Base-by-base conservation (phyloP, 2,113 vertebrate species). In the Taxidea taxus region DNA sequence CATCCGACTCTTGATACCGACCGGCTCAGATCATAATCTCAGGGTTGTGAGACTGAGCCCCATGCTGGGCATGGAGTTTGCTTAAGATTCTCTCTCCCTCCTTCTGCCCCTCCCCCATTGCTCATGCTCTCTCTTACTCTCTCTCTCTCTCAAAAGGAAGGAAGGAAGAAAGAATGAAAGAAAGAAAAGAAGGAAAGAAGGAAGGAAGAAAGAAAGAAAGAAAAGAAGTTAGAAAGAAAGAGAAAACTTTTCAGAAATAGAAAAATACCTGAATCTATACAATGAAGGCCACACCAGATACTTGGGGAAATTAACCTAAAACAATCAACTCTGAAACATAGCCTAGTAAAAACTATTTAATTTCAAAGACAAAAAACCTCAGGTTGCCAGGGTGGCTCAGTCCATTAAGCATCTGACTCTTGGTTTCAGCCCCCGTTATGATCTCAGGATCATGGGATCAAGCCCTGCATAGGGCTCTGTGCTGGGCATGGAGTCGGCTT, bases 341-440 rank as follows among this genome's bases (percentile, higher is more conserved):
- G 51, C 16, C 27, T 90, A 91, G 39, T 75, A 90, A 90, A 86
- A 86, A 93, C 2, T 54, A 91, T 68, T 91, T 93, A 7, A 87
- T 60, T 93, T 91, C 88, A 94, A 91, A 88, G 15, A n/a, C 74
- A 89, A 95, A 92, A 94, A 95, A 66, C 37, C 37, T 91, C 14
- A 87, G 68, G 54, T 18, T n/a, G 34, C 66, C 66, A 37, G 66
- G 18, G 34, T 10, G 34, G 34, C 66, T 68, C 34, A 68, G 66
- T 37, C 66, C 2, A 4, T 68, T 68, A 68, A 68, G 34, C 16
- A 4, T 20, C 34, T 37, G 66, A 68, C 66, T 37, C 66, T n/a
- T 68, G 66, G 66, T 68, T 68, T 68, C 8, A 29, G 66, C 8
- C n/a, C 16, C 7, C 3, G 7, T 68, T 68, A 68, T 68, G 66